These are phyloP conservation scores for Zaprionus lineosus DNA, from an alignment of 2,888 invertebrate species.

Conservation along the genomic window DNA sequence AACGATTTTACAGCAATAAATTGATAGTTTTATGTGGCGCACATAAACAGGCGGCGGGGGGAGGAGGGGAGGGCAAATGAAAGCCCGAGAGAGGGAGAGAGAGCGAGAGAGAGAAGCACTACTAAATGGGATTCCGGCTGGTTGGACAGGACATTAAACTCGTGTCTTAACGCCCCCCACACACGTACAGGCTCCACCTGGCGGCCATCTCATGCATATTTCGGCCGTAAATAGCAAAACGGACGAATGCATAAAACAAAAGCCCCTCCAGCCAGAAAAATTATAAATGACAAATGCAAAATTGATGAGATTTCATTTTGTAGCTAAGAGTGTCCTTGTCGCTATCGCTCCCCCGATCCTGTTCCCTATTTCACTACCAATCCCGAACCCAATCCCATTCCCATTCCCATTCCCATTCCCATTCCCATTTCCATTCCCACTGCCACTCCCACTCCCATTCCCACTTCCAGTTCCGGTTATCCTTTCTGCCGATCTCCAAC, in stretches of 20 bases:
- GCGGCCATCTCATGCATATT: conserved; percentile 42
- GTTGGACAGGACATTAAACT: conserved; percentile 56
- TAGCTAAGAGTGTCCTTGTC: no score
- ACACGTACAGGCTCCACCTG: neutral
- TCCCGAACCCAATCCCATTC: neutral
- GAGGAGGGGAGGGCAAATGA: conserved; percentile 2
- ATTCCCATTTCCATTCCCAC: neutral
- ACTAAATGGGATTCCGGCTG: conserved; percentile 24
- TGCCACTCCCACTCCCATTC: neutral
- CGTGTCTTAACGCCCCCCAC: conserved; percentile 26
- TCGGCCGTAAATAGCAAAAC: conserved; percentile 49
- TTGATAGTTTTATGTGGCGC: conserved; percentile 77
- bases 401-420: no score
- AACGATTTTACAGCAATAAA: conserved; percentile 78
- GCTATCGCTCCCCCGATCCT: neutral
- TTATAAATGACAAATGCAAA: conserved; percentile 69
- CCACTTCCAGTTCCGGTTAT: neutral
- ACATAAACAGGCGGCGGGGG: conserved; percentile 62
- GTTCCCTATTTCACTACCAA: neutral
- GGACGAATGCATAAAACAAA: conserved; percentile 61
- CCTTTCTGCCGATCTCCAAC: conserved; percentile 2
- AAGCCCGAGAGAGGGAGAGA: neutral
- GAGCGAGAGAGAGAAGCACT: neutral
- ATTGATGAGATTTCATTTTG: conserved; percentile 52
- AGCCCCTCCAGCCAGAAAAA: conserved; percentile 57